Evolutionary conservation across 2,888 invertebrate species (phyloP).

Genomic region (Terebella lapidaria): DNA sequence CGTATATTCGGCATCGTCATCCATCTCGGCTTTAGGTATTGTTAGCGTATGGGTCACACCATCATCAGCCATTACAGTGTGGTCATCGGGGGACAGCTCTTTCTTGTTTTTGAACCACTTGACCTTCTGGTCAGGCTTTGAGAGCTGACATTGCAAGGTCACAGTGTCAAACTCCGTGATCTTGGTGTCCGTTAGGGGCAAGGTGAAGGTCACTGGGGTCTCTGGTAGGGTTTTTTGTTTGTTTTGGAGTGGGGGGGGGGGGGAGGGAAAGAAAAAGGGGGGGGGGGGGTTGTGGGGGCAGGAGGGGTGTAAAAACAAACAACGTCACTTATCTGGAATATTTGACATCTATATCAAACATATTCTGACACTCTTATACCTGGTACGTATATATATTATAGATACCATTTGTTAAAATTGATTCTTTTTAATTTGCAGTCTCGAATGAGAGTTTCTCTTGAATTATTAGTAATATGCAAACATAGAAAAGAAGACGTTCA

Average conservation of each 20-base stretch:
- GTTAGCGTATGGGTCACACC: background rate
- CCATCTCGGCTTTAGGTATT: background rate
- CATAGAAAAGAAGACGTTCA: no score
- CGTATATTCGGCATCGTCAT: conserved; percentile 1
- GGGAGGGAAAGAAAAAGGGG: background rate
- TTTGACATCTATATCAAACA: no score
- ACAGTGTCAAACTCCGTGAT: conserved; percentile 33
- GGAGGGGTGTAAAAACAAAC: no score
- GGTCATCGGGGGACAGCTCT: background rate
- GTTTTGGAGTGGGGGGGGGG: background rate
- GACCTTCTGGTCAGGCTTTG: conserved; percentile 70
- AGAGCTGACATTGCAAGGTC: conserved; percentile 72
- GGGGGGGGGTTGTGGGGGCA: no score
- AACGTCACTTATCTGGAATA: no score
- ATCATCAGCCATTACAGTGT: background rate
- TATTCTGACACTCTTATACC: no score
- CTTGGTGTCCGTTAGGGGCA: conserved; percentile 37
- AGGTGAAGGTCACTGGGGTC: conserved; percentile 34
- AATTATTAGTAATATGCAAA: no score
- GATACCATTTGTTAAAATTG: no score
- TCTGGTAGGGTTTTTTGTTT: no score
- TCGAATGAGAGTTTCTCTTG: no score
- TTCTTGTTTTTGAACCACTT: conserved; percentile 60
- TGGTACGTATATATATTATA: no score
- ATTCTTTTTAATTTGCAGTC: no score